These are phyloP conservation scores for Mythimna vitellina DNA, from an alignment of 2,888 invertebrate species.

Conservation along the genomic window DNA sequence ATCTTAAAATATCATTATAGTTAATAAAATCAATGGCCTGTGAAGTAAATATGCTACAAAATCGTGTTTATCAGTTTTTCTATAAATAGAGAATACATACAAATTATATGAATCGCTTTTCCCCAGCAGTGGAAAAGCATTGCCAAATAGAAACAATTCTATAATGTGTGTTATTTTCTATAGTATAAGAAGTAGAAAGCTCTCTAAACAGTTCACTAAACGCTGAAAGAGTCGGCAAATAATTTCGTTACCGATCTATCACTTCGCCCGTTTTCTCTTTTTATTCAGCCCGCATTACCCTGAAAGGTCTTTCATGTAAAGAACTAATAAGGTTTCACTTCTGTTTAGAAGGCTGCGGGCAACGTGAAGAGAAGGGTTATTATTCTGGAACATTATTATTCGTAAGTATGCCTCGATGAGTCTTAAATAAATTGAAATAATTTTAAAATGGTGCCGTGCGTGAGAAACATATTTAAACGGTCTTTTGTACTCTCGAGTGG, in stretches of 20 bases:
- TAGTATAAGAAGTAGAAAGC: conserved; percentile 4
- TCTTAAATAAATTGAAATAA: neutral
- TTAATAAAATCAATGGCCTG: neutral
- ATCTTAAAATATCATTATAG: neutral
- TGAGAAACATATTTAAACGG: neutral
- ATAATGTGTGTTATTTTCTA: neutral
- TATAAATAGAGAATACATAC: no score
- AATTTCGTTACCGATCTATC: conserved; percentile 55
- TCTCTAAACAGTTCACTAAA: conserved; percentile 23
- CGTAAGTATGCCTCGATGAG: neutral
- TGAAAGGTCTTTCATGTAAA: conserved; percentile 62
- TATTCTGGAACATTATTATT: conserved; percentile 9
- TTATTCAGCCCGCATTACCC: conserved; percentile 56
- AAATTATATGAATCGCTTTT: no score
- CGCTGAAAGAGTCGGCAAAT: conserved; percentile 27
- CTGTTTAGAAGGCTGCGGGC: conserved; percentile 33
- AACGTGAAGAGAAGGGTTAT: conserved; percentile 42
- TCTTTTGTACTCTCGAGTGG: neutral
- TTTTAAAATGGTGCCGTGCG: neutral
- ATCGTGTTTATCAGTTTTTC: neutral
- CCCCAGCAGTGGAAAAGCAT: no score
- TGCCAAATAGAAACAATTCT: neutral
- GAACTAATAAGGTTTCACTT: conserved; percentile 60
- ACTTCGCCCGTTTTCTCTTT: conserved; percentile 38
- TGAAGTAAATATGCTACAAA: neutral